Evolutionary conservation across 1,140 invertebrate genomes (phyloP).

Genomic region (Mizuhopecten yessoensis): DNA sequence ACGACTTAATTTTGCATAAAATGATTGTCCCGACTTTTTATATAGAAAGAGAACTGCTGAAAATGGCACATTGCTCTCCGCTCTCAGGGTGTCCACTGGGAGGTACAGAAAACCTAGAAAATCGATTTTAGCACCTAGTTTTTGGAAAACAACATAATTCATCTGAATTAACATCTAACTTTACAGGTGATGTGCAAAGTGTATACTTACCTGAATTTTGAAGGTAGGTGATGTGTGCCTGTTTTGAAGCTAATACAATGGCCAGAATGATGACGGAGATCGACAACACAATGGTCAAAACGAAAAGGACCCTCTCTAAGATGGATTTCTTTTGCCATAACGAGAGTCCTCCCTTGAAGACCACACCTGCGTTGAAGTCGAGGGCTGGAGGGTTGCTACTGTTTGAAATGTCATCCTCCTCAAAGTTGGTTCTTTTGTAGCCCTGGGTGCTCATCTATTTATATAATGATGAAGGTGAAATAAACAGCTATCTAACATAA

Average conservation of each 20-base stretch:
- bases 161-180: too few species aligned
- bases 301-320: slow-evolving; percentile 75
- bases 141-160: too few species aligned
- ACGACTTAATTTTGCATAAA: too few species aligned
- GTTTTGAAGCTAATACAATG: slow-evolving; percentile 84
- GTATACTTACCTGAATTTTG: slow-evolving; percentile 43
- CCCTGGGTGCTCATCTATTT: slow-evolving; percentile 84
- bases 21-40: too few species aligned
- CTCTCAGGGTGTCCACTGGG: too few species aligned
- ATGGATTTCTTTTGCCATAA: slow-evolving; percentile 86
- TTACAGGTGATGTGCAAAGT: background rate
- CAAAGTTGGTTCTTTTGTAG: slow-evolving; percentile 84
- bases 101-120: too few species aligned
- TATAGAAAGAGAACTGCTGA: too few species aligned
- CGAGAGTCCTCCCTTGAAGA: slow-evolving; percentile 81
- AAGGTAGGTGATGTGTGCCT: slow-evolving; percentile 20
- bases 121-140: too few species aligned
- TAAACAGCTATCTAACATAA: too few species aligned
- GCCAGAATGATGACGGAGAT: slow-evolving; percentile 84
- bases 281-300: slow-evolving; percentile 66
- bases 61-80: too few species aligned
- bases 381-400: slow-evolving; percentile 72
- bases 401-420: slow-evolving; percentile 84
- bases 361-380: slow-evolving; percentile 76
- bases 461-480: too few species aligned